Evolutionary conservation across 2,797 vertebrate species (phyloP).

Genomic region (Anas bahamensis): DNA sequence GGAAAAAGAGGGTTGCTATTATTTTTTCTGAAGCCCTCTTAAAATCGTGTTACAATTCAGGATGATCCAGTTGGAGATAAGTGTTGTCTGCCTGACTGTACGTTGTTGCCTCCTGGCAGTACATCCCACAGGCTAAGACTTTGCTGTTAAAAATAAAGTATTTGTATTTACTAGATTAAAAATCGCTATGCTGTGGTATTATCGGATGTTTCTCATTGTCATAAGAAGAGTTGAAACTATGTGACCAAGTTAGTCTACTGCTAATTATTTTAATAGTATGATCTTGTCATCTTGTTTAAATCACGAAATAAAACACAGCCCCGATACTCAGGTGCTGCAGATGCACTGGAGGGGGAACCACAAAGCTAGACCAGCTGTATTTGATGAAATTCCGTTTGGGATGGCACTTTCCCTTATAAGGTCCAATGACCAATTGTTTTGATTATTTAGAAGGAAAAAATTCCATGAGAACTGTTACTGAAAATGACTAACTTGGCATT

Average conservation of each 20-base stretch:
- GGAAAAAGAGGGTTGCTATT: neutral
- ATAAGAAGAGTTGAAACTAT: neutral
- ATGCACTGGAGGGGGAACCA: neutral
- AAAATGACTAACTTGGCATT: conserved; percentile 68
- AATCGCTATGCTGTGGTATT: neutral
- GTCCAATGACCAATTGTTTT: conserved; percentile 72
- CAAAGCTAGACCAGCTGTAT: conserved; percentile 56
- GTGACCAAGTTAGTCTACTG: neutral
- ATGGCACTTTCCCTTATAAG: conserved; percentile 62
- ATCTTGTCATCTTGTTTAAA: neutral
- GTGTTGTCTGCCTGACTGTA: neutral
- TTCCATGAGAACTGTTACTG: conserved; percentile 66
- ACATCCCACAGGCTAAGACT: neutral
- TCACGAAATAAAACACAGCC: neutral
- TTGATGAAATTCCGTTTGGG: conserved; percentile 48
- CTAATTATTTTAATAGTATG: neutral
- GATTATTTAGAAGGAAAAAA: conserved; percentile 72
- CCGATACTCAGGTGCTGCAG: conserved; percentile 28
- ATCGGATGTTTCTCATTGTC: neutral
- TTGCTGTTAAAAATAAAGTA: neutral
- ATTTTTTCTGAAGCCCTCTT: neutral
- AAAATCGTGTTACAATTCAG: neutral
- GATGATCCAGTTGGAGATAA: neutral
- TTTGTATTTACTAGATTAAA: neutral
- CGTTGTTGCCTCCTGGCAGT: neutral